Evolutionary conservation across 35 echinoderm and acorn worm species (phyloP).

Genomic region (Holothuria glaberrima): DNA sequence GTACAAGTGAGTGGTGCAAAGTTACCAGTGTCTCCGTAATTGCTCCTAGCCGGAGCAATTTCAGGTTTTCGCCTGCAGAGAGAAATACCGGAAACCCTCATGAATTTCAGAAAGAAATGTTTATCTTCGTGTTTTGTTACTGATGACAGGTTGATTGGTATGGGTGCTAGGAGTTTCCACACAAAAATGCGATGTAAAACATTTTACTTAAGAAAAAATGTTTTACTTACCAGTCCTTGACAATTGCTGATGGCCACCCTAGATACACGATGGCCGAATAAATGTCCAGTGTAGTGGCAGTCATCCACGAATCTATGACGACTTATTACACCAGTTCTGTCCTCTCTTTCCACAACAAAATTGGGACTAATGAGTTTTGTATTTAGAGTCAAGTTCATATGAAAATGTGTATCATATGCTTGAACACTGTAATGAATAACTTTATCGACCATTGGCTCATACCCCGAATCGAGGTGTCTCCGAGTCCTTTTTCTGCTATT

Average conservation of each 20-base stretch:
- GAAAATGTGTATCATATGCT: slow-evolving; percentile 77
- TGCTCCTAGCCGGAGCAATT: too few relatives aligned
- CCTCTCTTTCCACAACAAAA: slow-evolving; percentile 86
- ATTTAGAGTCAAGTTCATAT: slow-evolving; percentile 92
- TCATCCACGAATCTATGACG: slow-evolving; percentile 75
- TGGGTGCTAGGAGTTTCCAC: too few relatives aligned
- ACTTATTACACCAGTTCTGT: slow-evolving; percentile 64
- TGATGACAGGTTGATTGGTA: too few relatives aligned
- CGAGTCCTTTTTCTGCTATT: slow-evolving; percentile 99
- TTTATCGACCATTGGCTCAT: slow-evolving; percentile 45
- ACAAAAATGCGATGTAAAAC: too few relatives aligned
- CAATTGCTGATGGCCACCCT: slow-evolving; percentile 93
- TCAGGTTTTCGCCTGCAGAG: too few relatives aligned
- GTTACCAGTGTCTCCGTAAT: too few relatives aligned
- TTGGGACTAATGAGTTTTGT: slow-evolving; percentile 75
- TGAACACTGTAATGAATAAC: slow-evolving; percentile 87
- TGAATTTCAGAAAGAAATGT: too few relatives aligned
- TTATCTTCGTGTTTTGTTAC: too few relatives aligned
- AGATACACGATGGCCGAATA: slow-evolving; percentile 77
- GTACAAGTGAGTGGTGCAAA: too few relatives aligned
- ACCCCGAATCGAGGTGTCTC: slow-evolving; percentile 46
- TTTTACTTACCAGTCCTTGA: slow-evolving; percentile 88
- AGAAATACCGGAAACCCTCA: too few relatives aligned
- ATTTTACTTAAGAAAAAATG: too few relatives aligned
- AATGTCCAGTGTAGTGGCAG: slow-evolving; percentile 90